These are phyloP conservation scores for Drosophila acutilabella DNA, from an alignment of 2,888 invertebrate species.

Conservation along the genomic window DNA sequence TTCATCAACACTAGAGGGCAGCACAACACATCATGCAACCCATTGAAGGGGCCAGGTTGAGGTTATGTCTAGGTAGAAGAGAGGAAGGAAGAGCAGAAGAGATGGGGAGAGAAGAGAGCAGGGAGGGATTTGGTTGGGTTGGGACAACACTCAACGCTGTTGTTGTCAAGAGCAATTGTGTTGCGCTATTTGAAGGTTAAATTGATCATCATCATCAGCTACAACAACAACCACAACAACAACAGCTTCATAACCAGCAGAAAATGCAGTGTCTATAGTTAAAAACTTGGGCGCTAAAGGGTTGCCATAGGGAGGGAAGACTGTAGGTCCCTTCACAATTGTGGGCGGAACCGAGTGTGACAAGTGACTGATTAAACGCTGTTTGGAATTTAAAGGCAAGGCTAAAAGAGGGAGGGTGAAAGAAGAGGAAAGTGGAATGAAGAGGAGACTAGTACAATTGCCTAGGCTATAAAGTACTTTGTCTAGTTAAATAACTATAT, in stretches of 20 bases:
- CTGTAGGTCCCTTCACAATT: background rate
- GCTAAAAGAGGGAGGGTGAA: slow-evolving; percentile 2
- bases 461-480: background rate
- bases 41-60: slow-evolving; percentile 35
- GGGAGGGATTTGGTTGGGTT: slow-evolving; percentile 5
- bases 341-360: slow-evolving; percentile 8
- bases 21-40: slow-evolving; percentile 29
- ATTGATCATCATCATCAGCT: slow-evolving; percentile 65
- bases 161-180: slow-evolving; percentile 67
- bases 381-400: slow-evolving; percentile 44
- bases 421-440: background rate
- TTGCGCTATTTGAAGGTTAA: slow-evolving; percentile 72
- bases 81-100: background rate
- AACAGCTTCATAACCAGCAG: slow-evolving; percentile 32
- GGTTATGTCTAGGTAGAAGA: slow-evolving; percentile 11
- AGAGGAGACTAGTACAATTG: background rate
- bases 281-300: slow-evolving; percentile 27
- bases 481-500: background rate
- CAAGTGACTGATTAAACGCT: slow-evolving; percentile 51
- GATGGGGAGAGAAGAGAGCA: too few relatives aligned
- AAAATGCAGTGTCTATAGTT: slow-evolving; percentile 43
- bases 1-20: slow-evolving; percentile 56
- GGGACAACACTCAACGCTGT: slow-evolving; percentile 23
- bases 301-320: slow-evolving; percentile 23
- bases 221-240: slow-evolving; percentile 14